A percentile compares a stretch with the other conserved stretches of the same genome.
Conservation (phyloP, 2,113 vertebrate species). For the Regulus satrapa region DNA sequence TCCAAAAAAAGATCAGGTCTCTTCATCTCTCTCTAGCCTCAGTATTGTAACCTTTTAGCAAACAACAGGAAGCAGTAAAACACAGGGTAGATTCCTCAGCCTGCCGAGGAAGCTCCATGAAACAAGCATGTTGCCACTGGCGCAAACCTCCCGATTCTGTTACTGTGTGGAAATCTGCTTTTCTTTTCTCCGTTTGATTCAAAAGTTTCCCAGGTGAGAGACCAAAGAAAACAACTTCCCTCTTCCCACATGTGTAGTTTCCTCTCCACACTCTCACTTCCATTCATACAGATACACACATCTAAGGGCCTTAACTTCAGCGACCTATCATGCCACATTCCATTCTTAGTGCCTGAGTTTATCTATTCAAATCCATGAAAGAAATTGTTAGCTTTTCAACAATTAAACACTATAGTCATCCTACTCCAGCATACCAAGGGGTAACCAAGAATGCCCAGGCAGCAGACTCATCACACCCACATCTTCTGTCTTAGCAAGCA, state of each 20-base stretch:
- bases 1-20: not conserved
- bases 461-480: fast-evolving
- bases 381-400: not conserved
- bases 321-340: too few species aligned
- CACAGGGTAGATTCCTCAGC: not conserved
- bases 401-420: not conserved
- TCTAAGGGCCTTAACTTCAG: not conserved
- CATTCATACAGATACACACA: not conserved
- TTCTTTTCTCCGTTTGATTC: not conserved
- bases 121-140: not conserved
- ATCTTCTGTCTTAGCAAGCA: not conserved
- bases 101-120: not conserved
- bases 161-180: not conserved
- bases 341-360: too few species aligned
- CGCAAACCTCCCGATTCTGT: not conserved
- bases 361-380: not conserved
- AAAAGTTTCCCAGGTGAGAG: not conserved
- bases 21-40: not conserved
- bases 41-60: not conserved
- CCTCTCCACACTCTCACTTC: not conserved
- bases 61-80: not conserved
- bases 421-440: not conserved
- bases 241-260: not conserved
- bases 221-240: not conserved
- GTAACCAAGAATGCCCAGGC: not conserved